A percentile compares a stretch with the other conserved stretches of the same genome.
phyloP scores from a whole-genome alignment of 2,888 invertebrate species.

The Drosophila rubida region DNA sequence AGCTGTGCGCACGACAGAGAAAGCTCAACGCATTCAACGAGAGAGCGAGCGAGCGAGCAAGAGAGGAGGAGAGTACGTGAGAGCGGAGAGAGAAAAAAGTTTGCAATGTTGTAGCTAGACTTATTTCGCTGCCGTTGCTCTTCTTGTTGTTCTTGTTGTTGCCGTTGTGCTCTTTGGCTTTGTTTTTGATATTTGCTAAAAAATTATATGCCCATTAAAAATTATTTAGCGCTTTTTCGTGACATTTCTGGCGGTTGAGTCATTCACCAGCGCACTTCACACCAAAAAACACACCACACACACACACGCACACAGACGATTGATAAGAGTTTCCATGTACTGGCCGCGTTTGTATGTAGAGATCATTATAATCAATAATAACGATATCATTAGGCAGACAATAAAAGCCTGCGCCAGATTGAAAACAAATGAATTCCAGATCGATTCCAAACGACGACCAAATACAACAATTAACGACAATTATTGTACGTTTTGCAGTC shows the following conservation, averaged over 20 bases:
- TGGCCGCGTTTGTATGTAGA: not conserved
- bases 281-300: not conserved
- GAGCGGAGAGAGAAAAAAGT: constrained; percentile 8
- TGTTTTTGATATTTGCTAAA: constrained; percentile 24
- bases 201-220: constrained; percentile 45
- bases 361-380: constrained; percentile 2
- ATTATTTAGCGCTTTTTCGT: constrained; percentile 33
- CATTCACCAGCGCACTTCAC: constrained; percentile 12
- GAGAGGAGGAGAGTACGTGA: no score
- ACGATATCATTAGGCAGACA: constrained; percentile 12
- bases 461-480: constrained; percentile 18
- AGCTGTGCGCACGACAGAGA: not conserved
- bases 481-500: constrained; percentile 1
- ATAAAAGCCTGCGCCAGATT: not conserved
- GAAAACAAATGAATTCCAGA: not conserved
- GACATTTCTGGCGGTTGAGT: constrained; percentile 40
- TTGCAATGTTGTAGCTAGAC: not conserved
- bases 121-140: constrained; percentile 3
- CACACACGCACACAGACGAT: not conserved
- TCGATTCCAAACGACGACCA: constrained; percentile 6
- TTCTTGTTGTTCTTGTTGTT: not conserved
- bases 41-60: not conserved
- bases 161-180: not conserved
- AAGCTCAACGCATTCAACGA: not conserved
- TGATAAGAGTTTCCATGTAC: constrained; percentile 4